Conservation (phyloP, 2,888 invertebrate species). For the Anthrax anthrax region DNA sequence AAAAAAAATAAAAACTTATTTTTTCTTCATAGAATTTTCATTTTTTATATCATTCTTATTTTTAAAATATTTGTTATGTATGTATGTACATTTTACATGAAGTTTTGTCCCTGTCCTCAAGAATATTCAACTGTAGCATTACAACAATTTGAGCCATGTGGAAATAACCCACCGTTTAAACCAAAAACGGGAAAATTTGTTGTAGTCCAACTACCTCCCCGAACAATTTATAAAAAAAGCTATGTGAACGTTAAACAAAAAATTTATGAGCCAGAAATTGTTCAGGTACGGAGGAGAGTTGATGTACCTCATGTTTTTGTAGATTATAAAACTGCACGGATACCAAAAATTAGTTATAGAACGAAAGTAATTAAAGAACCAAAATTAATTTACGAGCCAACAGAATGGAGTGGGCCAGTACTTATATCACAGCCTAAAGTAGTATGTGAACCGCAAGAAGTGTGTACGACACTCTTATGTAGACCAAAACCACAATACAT, state of each 20-base stretch:
- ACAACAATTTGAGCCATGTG: neutral
- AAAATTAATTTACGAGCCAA: neutral
- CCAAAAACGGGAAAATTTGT: neutral
- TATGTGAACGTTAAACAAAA: neutral
- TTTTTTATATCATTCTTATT: too few relatives aligned
- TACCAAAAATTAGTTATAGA: neutral
- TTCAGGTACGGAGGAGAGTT: neutral
- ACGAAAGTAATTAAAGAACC: neutral
- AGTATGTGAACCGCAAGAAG: neutral
- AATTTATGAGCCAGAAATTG: neutral
- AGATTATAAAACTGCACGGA: neutral
- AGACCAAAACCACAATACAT: neutral
- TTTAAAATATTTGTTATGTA: too few relatives aligned
- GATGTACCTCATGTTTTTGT: neutral
- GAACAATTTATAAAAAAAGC: neutral
- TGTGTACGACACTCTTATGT: neutral
- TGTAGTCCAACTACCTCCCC: neutral
- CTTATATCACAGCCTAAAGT: neutral
- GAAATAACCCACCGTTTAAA: neutral
- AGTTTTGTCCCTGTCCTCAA: too few relatives aligned
- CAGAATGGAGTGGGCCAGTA: neutral
- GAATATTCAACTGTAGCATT: neutral
- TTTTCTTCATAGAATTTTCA: too few relatives aligned
- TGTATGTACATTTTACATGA: too few relatives aligned
- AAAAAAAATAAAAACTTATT: too few relatives aligned